Percentiles rank a stretch among this genome's conserved stretches.
Evolutionary conservation across 2,888 invertebrate genomes (phyloP).

Genomic region (Biston betularia): DNA sequence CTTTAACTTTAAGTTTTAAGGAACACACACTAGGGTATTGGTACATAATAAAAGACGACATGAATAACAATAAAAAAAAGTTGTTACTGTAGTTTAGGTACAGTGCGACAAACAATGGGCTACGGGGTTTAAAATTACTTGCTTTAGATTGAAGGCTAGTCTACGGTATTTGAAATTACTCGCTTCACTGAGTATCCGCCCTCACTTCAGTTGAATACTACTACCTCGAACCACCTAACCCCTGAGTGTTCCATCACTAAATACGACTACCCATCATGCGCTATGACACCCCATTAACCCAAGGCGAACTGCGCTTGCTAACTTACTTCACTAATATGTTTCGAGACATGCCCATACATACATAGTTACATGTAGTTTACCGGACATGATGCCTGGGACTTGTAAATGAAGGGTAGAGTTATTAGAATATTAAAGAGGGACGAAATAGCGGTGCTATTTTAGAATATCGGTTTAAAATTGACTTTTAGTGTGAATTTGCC

Average conservation of each 20-base stretch:
- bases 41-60: too few relatives aligned
- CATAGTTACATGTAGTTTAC: constrained; percentile 32
- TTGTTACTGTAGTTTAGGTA: too few relatives aligned
- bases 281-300: constrained; percentile 83
- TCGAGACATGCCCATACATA: constrained; percentile 57
- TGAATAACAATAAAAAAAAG: too few relatives aligned
- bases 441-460: constrained; percentile 32
- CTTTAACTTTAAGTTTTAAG: too few relatives aligned
- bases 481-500: constrained; percentile 17
- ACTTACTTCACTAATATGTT: constrained; percentile 75
- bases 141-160: too few relatives aligned
- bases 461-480: constrained; percentile 28
- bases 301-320: constrained; percentile 66
- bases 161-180: background rate
- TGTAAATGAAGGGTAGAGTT: constrained; percentile 58
- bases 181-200: background rate
- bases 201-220: constrained; percentile 5
- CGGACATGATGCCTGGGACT: constrained; percentile 55
- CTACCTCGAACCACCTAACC: constrained; percentile 13
- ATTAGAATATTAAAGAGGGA: constrained; percentile 46
- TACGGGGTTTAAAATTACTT: too few relatives aligned
- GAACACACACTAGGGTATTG: too few relatives aligned
- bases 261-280: constrained; percentile 73
- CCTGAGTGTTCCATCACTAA: constrained; percentile 37
- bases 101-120: too few relatives aligned